Percentiles rank a stretch among this genome's conserved stretches.
Evolutionary conservation across 2,888 invertebrate species (phyloP).

Genomic region (Pandemis cinnamomeana): DNA sequence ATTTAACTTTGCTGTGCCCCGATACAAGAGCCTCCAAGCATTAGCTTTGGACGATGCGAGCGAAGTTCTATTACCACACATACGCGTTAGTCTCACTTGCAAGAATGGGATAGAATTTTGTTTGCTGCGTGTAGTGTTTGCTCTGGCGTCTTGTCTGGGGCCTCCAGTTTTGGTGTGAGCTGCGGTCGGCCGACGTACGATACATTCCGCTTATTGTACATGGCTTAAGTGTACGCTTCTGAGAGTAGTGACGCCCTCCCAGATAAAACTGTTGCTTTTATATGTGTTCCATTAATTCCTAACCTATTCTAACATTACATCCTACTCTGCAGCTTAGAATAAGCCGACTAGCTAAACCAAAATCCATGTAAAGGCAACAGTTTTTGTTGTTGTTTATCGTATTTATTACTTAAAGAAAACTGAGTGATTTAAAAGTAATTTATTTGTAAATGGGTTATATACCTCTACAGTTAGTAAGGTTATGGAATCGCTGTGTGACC

Average conservation of each 20-base stretch:
- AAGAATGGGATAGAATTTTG: too few species aligned
- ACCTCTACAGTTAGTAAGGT: conserved; percentile 56
- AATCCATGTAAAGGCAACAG: conserved; percentile 63
- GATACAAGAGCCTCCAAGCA: too few species aligned
- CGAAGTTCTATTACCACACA: too few species aligned
- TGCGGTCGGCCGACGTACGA: conserved; percentile 31
- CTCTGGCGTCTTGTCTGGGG: background rate
- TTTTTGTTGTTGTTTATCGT: conserved; percentile 71
- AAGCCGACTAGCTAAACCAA: conserved; percentile 9
- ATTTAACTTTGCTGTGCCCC: too few species aligned
- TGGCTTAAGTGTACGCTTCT: conserved; percentile 41
- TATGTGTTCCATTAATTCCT: conserved; percentile 48
- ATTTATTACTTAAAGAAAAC: conserved; percentile 75
- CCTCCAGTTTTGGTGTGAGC: background rate
- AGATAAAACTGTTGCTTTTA: conserved; percentile 54
- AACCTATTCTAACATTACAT: conserved; percentile 3
- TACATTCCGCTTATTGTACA: conserved; percentile 43
- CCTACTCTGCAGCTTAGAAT: conserved; percentile 8
- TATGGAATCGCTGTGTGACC: conserved; percentile 47
- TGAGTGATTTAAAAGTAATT: conserved; percentile 76
- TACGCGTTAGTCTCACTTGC: too few species aligned
- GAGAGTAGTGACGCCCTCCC: conserved; percentile 48
- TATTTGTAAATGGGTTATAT: conserved; percentile 74
- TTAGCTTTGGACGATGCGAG: too few species aligned
- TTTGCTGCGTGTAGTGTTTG: too few species aligned